A percentile compares a stretch with the other conserved stretches of the same genome.
Evolutionary conservation across 2,888 invertebrate species (phyloP).

Genomic region (Andrena bucephala): DNA sequence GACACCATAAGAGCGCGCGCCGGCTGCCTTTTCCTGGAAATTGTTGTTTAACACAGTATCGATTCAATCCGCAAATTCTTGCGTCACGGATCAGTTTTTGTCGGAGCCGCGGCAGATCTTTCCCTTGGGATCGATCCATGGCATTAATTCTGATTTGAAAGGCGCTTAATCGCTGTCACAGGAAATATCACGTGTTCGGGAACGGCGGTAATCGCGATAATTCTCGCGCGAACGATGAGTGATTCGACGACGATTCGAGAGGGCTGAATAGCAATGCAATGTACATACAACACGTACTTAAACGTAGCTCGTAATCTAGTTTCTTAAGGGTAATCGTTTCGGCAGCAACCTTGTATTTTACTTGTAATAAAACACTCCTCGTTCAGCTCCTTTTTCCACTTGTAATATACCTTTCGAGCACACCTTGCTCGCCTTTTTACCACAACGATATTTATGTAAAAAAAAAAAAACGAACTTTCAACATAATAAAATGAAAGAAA

Average conservation of each 20-base stretch:
- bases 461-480: not conserved
- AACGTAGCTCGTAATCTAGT: conserved; percentile 1
- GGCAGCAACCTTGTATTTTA: conserved; percentile 21
- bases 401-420: conserved; percentile 20
- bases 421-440: not conserved
- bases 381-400: conserved; percentile 10
- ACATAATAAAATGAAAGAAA: not conserved
- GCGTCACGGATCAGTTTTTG: not conserved
- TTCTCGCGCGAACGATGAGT: not conserved
- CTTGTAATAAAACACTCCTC: conserved; percentile 18
- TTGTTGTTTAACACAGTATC: conserved; percentile 38
- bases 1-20: conserved; percentile 56
- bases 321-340: not conserved
- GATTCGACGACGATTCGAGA: not conserved
- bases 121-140: not conserved
- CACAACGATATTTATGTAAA: conserved; percentile 9
- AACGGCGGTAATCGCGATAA: not conserved
- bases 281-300: conserved; percentile 10
- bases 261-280: not conserved
- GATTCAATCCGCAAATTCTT: conserved; percentile 34
- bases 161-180: not conserved
- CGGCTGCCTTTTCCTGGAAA: conserved; percentile 53
- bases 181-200: not conserved
- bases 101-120: not conserved
- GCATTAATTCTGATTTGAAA: not conserved